A percentile compares a stretch with the other conserved stretches of the same genome.
Conservation (phyloP, 2,888 invertebrate species). For the Ophioninae sp. region DNA sequence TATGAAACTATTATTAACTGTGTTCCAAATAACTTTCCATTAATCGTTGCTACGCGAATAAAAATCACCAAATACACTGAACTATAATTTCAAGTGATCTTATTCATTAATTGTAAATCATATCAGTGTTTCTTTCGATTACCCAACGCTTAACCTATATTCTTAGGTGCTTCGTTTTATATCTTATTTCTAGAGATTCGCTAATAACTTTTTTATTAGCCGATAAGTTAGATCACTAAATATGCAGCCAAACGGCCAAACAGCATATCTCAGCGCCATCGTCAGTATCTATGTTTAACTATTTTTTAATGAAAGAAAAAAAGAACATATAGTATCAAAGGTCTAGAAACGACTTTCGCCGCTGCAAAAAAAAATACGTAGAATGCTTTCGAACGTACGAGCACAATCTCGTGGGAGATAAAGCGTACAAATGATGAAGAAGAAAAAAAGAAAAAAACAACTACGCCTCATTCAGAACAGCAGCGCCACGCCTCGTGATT, state of each 20-base stretch:
- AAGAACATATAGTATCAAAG: no score
- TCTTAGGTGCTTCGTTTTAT: no score
- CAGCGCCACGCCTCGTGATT: slow-evolving; percentile 43
- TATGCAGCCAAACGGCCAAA: neutral
- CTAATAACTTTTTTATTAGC: neutral
- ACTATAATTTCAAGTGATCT: neutral
- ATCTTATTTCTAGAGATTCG: no score
- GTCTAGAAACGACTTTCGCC: neutral
- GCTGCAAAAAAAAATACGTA: neutral
- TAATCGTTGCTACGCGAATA: neutral
- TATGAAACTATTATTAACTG: neutral
- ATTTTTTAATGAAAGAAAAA: neutral
- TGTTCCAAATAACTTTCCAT: neutral
- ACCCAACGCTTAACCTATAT: no score
- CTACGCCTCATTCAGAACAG: slow-evolving; percentile 7
- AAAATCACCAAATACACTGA: neutral
- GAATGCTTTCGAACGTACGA: slow-evolving; percentile 38
- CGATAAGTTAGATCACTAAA: neutral
- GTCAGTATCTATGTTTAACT: neutral
- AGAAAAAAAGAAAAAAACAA: slow-evolving; percentile 9
- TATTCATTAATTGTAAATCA: neutral
- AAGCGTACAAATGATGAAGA: neutral
- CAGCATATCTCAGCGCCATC: neutral
- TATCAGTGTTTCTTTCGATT: no score
- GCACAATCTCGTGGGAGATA: slow-evolving; percentile 16